Percentiles rank a stretch among this genome's conserved stretches.
phyloP scores from a whole-genome alignment of 2,113 vertebrate genomes.

The Anas platyrhynchos region DNA sequence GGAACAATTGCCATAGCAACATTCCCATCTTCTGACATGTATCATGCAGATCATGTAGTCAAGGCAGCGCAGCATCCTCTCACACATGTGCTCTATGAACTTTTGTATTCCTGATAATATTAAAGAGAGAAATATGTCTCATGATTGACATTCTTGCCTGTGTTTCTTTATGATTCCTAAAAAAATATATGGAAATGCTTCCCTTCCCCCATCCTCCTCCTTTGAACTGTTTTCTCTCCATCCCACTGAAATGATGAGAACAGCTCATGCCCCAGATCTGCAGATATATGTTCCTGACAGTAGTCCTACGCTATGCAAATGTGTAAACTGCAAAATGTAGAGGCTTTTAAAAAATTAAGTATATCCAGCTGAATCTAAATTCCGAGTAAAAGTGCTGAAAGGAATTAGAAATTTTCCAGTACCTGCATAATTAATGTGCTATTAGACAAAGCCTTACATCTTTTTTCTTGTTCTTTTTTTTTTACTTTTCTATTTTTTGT shows the following conservation, averaged over 20 bases:
- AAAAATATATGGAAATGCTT: constrained; percentile 45
- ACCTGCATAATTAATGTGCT: constrained; percentile 12
- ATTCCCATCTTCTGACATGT: constrained; percentile 30
- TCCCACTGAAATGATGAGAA: constrained; percentile 61
- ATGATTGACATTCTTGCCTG: constrained; percentile 50
- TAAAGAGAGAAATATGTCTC: constrained; percentile 35
- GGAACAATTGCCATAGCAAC: constrained; percentile 57
- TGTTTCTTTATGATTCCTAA: constrained; percentile 31
- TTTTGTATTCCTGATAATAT: constrained; percentile 24
- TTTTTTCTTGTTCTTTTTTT: background rate
- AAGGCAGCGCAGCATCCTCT: constrained; percentile 23
- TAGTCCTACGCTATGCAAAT: constrained; percentile 66
- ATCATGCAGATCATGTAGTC: constrained; percentile 44
- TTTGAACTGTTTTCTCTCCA: constrained; percentile 61
- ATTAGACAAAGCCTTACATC: background rate
- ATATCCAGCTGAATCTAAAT: constrained; percentile 39
- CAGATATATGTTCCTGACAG: constrained; percentile 57
- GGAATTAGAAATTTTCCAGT: constrained; percentile 22
- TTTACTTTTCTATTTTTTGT: background rate
- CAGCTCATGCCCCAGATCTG: constrained; percentile 46
- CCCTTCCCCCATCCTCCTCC: constrained; percentile 42
- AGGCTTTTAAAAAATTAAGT: constrained; percentile 36
- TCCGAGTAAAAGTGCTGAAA: background rate
- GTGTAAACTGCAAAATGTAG: constrained; percentile 57
- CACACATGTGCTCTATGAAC: constrained; percentile 59